Base-by-base conservation (phyloP, 2,888 invertebrate species). In the Anagyrus pseudococci region DNA sequence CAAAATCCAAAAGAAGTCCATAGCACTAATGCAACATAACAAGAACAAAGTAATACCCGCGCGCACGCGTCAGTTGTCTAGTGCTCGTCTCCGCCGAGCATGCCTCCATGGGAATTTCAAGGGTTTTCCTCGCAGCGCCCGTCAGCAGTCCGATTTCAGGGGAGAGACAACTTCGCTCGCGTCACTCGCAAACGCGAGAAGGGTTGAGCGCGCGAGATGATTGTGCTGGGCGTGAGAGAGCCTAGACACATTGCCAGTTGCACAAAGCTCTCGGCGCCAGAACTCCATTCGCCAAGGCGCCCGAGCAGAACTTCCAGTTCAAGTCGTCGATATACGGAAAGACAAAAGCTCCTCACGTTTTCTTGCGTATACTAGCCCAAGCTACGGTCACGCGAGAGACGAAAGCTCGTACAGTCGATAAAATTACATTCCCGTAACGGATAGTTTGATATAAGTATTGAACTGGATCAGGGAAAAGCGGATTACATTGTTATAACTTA, bases 361-460 rank as follows among this genome's bases (percentile, higher is more conserved):
- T n/a, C 29, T 8, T 26, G 33, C 29, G 33, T 37, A 10, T 37
- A 10, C 15, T 37, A 13, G 8, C 33, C 8, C 33, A 15, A 13
- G 33, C 33, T 33, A 26, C 4, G 46, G 20, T n/a, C n/a, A n/a
- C n/a, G n/a, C n/a, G n/a, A n/a, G n/a, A n/a, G n/a, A n/a, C n/a
- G n/a, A n/a, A n/a, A n/a, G n/a, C n/a, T n/a, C n/a, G n/a, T n/a
- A n/a, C 37, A 20, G 25, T 25, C 37, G 37, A 52, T 52, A 41
- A 41, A 46, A 62, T 57, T 53, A 53, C 57, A 33, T 25, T 53
- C 23, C 3, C 47, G 40, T 53, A 57, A 62, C 52, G 52, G 47
- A 53, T 57, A 33, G 40, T n/a, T n/a, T n/a, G 41, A 40, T 47
- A 23, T 57, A 53, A 41, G 41, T 37, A 62, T 53, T 20, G 26